Percentiles rank a stretch among this genome's conserved stretches.
phyloP scores from a whole-genome alignment of 2,113 vertebrate genomes.

The Limanda limanda region DNA sequence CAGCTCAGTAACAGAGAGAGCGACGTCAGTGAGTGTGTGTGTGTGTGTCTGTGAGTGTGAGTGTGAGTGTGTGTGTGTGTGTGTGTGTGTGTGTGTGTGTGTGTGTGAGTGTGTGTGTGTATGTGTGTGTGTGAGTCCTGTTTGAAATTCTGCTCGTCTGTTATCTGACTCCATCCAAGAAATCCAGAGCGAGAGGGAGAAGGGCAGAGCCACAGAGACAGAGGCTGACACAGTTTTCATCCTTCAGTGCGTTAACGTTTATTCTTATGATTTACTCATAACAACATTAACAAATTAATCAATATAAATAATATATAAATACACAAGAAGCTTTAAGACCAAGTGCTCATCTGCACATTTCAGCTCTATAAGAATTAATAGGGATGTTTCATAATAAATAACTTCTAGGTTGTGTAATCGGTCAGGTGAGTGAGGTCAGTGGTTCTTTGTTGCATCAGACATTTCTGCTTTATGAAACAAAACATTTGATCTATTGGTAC shows the following conservation, averaged over 20 bases:
- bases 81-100: conserved; percentile 44
- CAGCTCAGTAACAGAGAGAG: conserved; percentile 66
- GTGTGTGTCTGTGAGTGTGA: conserved; percentile 43
- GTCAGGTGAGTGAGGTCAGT: no score
- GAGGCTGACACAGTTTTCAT: background rate
- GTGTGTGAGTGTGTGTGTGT: conserved; percentile 47
- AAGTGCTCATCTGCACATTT: background rate
- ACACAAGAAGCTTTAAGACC: no score
- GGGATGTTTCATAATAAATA: no score
- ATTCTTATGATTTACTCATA: background rate
- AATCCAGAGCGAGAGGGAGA: conserved; percentile 47
- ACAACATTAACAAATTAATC: no score
- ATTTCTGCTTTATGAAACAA: no score
- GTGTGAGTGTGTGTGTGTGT: conserved; percentile 47
- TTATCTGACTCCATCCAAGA: conserved; percentile 71
- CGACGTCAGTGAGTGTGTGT: conserved; percentile 23
- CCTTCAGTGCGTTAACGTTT: background rate
- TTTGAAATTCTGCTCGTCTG: conserved; percentile 75
- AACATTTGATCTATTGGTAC: no score
- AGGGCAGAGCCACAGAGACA: background rate
- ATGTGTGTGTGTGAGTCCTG: conserved; percentile 52
- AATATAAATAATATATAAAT: no score
- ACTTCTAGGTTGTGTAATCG: no score
- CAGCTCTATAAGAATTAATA: no score
- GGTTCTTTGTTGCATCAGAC: no score